Percentiles rank a stretch among this genome's conserved stretches.
Conservation (phyloP, 1,140 invertebrate species). For the Drosophila parabipectinata region DNA sequence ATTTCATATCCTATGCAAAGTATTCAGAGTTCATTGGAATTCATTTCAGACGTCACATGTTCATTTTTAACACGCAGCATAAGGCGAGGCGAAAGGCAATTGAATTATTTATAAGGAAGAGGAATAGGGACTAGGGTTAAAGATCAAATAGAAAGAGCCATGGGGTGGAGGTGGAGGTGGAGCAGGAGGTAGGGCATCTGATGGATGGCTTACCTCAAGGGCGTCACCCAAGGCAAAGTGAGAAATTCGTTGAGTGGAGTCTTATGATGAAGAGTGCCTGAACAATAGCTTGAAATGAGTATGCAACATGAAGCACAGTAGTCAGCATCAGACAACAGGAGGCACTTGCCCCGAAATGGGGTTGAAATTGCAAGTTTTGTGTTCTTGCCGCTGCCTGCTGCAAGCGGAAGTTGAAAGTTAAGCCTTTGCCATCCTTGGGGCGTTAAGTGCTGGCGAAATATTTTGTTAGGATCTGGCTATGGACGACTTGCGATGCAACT, state of each 20-base stretch:
- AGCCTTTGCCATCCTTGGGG: slow-evolving; percentile 39
- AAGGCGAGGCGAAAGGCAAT: slow-evolving; percentile 35
- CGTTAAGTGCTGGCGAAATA: slow-evolving; percentile 47
- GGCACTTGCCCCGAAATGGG: slow-evolving; percentile 29
- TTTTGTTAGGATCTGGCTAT: slow-evolving; percentile 35
- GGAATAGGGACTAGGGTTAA: not conserved
- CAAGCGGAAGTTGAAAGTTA: slow-evolving; percentile 46
- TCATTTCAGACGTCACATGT: slow-evolving; percentile 33
- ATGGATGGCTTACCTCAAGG: slow-evolving; percentile 32
- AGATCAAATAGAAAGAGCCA: not conserved
- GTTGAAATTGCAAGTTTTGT: slow-evolving; percentile 27
- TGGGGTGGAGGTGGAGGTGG: not conserved
- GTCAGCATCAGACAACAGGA: slow-evolving; percentile 7
- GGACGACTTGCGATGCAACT: slow-evolving; percentile 29
- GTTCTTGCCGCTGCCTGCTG: slow-evolving; percentile 22
- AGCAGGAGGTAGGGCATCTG: slow-evolving; percentile 3
- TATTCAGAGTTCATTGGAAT: slow-evolving; percentile 31
- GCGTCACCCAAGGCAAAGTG: slow-evolving; percentile 14
- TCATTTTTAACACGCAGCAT: slow-evolving; percentile 28
- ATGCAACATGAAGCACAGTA: slow-evolving; percentile 30
- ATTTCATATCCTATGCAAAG: slow-evolving; percentile 15
- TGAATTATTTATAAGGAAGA: slow-evolving; percentile 43
- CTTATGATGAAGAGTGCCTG: slow-evolving; percentile 22
- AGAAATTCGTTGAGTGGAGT: slow-evolving; percentile 13
- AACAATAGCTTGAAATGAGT: slow-evolving; percentile 40